Percentiles rank a stretch among this genome's conserved stretches.
Evolutionary conservation across 92 coral and sea anemone genomes (phyloP).

Genomic region (Parazoanthus swiftii): DNA sequence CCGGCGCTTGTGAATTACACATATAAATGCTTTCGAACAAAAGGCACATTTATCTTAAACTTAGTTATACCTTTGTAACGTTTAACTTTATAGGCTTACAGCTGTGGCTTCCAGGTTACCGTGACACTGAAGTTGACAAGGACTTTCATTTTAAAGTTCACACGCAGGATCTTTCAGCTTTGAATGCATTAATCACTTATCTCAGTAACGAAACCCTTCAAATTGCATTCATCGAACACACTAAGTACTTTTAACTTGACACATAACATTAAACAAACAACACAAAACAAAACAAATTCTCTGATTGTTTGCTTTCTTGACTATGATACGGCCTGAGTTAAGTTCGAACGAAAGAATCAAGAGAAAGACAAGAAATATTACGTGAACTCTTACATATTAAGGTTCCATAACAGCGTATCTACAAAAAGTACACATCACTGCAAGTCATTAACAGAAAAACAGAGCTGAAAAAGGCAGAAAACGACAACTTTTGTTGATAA

Average conservation of each 20-base stretch:
- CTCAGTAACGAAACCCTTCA: not conserved
- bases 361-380: not conserved
- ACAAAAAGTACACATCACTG: not conserved
- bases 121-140: not conserved
- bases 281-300: not conserved
- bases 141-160: not conserved
- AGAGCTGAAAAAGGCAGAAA: not conserved
- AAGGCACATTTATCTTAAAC: not conserved
- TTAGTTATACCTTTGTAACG: not conserved
- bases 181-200: no score
- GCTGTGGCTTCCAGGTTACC: not conserved
- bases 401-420: not conserved
- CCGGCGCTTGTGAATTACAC: conserved; percentile 10
- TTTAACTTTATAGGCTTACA: not conserved
- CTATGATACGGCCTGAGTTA: no score
- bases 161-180: not conserved
- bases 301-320: not conserved
- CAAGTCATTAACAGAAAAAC: not conserved
- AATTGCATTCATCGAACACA: not conserved
- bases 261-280: not conserved
- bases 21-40: not conserved
- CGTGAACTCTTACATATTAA: no score
- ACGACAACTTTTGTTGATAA: no score
- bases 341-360: not conserved
- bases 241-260: not conserved